phyloP scores from a whole-genome alignment of 2,888 invertebrate species.

The Amphipyra tragopoginis region DNA sequence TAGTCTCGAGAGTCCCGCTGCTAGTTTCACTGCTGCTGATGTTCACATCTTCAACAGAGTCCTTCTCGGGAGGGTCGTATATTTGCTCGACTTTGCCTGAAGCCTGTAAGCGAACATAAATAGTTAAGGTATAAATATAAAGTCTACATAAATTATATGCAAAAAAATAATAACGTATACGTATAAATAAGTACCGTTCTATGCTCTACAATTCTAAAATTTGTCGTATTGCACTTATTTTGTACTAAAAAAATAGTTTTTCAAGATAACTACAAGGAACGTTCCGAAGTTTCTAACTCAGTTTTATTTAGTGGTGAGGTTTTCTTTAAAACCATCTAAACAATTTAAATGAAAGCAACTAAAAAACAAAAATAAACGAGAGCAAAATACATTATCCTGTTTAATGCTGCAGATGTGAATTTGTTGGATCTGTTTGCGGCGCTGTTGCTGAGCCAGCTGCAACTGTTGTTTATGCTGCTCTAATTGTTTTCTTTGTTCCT shows the following conservation, averaged over 20 bases:
- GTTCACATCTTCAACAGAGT: constrained; percentile 76
- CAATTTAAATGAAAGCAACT: background rate
- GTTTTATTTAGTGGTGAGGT: too few species aligned
- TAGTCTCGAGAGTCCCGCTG: constrained; percentile 70
- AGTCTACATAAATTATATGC: too few species aligned
- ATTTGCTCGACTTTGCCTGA: constrained; percentile 58
- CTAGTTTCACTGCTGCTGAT: constrained; percentile 75
- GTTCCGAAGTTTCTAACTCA: too few species aligned
- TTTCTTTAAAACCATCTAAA: background rate
- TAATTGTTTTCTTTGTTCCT: constrained; percentile 75
- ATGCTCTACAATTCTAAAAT: too few species aligned
- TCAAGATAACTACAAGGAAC: too few species aligned
- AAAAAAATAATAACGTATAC: too few species aligned
- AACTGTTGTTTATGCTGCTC: constrained; percentile 67
- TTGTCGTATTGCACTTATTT: too few species aligned
- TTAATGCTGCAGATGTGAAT: constrained; percentile 73
- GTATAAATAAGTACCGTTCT: too few species aligned
- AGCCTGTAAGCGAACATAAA: constrained; percentile 2
- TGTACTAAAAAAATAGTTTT: too few species aligned
- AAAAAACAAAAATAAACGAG: constrained; percentile 40
- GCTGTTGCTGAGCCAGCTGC: constrained; percentile 58
- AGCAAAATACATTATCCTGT: constrained; percentile 67
- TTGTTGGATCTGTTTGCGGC: constrained; percentile 69
- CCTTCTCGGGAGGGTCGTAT: constrained; percentile 79
- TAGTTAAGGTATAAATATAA: background rate